A percentile compares a stretch with the other conserved stretches of the same genome.
These are phyloP conservation scores for Euphonia xanthogaster DNA, from an alignment of 2,797 vertebrate species.

Conservation along the genomic window DNA sequence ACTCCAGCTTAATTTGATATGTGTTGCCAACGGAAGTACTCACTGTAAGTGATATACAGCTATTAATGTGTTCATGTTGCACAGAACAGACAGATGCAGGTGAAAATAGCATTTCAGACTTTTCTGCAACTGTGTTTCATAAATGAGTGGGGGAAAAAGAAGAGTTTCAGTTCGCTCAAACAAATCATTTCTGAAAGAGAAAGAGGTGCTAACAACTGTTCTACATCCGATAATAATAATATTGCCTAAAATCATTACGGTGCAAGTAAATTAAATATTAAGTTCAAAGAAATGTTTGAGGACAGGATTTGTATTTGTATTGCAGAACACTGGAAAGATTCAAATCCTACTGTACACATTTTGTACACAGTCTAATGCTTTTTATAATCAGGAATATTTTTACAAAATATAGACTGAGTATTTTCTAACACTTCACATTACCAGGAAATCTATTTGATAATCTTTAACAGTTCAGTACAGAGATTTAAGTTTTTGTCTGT, in stretches of 20 bases:
- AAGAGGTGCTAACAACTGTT: background rate
- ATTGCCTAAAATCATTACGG: background rate
- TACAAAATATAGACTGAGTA: background rate
- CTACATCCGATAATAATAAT: background rate
- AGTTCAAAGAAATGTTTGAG: background rate
- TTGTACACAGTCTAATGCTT: background rate
- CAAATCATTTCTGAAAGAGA: background rate
- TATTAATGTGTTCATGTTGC: background rate
- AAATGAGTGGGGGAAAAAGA: background rate
- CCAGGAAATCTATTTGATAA: background rate
- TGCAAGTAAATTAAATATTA: background rate
- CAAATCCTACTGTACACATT: background rate
- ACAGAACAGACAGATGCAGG: background rate
- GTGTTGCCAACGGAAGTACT: background rate
- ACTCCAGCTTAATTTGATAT: background rate
- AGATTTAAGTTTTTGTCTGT: background rate
- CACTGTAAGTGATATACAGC: background rate
- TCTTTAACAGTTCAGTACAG: background rate
- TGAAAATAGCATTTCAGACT: background rate
- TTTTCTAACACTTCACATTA: background rate
- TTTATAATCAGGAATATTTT: background rate
- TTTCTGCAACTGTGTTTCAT: background rate
- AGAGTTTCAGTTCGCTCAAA: background rate
- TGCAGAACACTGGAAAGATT: background rate
- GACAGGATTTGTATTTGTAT: background rate